Evolutionary conservation across 2,113 vertebrate genomes (phyloP).

Genomic region (rabbit (Oryctolagus cuniculus)): DNA sequence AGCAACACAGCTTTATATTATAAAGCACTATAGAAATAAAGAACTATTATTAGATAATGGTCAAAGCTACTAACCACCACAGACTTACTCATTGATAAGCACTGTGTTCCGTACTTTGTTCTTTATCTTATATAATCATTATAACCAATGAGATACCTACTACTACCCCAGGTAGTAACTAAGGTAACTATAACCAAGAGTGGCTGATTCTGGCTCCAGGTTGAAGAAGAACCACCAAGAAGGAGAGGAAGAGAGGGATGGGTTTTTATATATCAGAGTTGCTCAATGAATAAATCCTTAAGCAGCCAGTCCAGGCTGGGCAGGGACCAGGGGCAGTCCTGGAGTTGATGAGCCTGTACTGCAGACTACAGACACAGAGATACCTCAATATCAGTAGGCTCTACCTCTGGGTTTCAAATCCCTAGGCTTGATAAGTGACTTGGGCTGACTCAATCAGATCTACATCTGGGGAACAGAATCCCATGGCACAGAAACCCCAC

Average conservation of each 20-base stretch:
- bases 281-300: not conserved
- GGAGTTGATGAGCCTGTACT: rapidly evolving
- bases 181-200: not conserved
- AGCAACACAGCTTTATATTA: not conserved
- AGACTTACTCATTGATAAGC: not conserved
- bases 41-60: not conserved
- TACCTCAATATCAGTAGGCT: not conserved
- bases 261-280: not conserved
- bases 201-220: not conserved
- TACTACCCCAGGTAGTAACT: not conserved
- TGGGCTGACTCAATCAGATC: not conserved
- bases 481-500: rapidly evolving
- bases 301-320: not conserved
- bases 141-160: not conserved
- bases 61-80: not conserved
- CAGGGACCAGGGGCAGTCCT: too few species aligned
- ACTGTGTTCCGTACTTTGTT: not conserved
- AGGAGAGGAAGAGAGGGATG: not conserved
- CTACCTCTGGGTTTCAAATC: not conserved
- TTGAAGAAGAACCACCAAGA: not conserved
- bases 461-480: not conserved
- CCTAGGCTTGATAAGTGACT: not conserved
- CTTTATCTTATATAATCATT: not conserved
- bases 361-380: not conserved
- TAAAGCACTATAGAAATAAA: not conserved